Conservation (phyloP, 1,140 invertebrate species). For the Trichonephila clavata region DNA sequence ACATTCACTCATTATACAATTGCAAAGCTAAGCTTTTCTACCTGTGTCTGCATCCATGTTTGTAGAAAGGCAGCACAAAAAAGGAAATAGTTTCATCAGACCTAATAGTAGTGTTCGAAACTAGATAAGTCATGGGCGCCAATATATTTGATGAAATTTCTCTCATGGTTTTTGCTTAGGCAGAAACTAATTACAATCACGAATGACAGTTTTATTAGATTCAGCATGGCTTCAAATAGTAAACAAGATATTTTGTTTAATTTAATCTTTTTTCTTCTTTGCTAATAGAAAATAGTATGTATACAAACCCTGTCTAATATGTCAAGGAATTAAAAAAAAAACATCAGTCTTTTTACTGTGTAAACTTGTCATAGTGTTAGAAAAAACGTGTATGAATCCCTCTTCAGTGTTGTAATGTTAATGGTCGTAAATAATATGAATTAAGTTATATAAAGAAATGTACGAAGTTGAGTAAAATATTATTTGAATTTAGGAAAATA, state of each 20-base stretch:
- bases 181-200: neutral
- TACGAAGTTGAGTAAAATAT: too few relatives aligned
- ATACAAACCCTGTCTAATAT: too few relatives aligned
- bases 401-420: too few relatives aligned
- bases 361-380: too few relatives aligned
- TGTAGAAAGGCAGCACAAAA: slow-evolving; percentile 68
- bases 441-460: too few relatives aligned
- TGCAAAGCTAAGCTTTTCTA: slow-evolving; percentile 67
- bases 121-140: slow-evolving; percentile 33
- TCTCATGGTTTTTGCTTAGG: neutral
- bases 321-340: too few relatives aligned
- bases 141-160: neutral
- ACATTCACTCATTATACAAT: slow-evolving; percentile 42
- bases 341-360: too few relatives aligned
- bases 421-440: too few relatives aligned
- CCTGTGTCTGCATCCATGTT: slow-evolving; percentile 68
- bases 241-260: neutral
- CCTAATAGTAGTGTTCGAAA: slow-evolving; percentile 27
- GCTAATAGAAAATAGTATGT: neutral
- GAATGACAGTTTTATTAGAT: neutral
- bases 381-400: too few relatives aligned
- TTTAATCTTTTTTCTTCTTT: neutral
- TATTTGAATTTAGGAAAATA: too few relatives aligned
- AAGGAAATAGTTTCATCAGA: slow-evolving; percentile 65
- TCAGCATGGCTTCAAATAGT: neutral